Evolutionary conservation across 1,140 invertebrate species (phyloP).

Genomic region (Drosophila nebulosa): DNA sequence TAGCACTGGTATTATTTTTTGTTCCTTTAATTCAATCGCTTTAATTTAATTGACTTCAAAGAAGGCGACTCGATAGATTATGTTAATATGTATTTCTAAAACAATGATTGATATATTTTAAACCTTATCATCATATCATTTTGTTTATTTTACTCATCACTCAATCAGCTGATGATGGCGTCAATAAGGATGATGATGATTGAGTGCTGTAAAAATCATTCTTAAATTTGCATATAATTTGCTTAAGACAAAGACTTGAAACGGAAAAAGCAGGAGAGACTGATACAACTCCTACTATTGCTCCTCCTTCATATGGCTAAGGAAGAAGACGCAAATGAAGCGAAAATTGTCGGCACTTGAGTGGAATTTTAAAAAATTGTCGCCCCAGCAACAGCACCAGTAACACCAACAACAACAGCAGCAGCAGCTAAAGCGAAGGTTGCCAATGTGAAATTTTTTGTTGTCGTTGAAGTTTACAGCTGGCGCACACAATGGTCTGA

Average conservation of each 20-base stretch:
- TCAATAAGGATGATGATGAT: slow-evolving; percentile 2
- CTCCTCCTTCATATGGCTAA: slow-evolving; percentile 1
- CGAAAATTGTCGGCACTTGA: slow-evolving; percentile 68
- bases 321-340: slow-evolving; percentile 34
- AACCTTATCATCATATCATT: too few relatives aligned
- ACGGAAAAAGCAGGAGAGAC: slow-evolving; percentile 32
- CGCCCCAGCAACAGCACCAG: neutral
- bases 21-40: too few relatives aligned
- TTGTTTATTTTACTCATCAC: neutral
- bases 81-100: neutral
- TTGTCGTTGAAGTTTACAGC: slow-evolving; percentile 32
- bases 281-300: neutral
- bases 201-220: neutral
- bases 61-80: too few relatives aligned
- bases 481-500: slow-evolving; percentile 52
- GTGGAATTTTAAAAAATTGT: slow-evolving; percentile 64
- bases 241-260: slow-evolving; percentile 2
- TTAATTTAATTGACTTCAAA: too few relatives aligned
- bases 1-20: too few relatives aligned
- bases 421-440: neutral
- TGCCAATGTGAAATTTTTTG: neutral
- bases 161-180: slow-evolving; percentile 34
- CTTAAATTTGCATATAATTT: neutral
- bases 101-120: neutral
- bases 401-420: neutral